Evolutionary conservation across 2,888 invertebrate species (phyloP), one percentile per base, ranked within the genome.

Genomic region (Drosophila borborema): DNA sequence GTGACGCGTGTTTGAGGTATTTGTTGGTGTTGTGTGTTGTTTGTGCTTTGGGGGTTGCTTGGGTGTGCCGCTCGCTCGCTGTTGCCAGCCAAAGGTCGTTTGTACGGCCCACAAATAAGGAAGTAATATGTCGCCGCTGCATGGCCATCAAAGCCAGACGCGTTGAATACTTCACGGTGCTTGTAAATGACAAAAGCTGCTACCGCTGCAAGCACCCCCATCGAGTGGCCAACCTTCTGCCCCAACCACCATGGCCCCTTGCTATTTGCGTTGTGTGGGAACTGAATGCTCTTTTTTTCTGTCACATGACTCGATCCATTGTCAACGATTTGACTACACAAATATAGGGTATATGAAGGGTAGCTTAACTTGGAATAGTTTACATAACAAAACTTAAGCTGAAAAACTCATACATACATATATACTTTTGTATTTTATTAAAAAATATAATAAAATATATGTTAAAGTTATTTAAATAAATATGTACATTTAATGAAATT

Each of bases 81-180:
- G 61, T 31, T 51, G 63, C 36, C 53, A 69, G 69, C 69, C 61
- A 90, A 86, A 85, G 84, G 83, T 90, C 70, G 80, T 61, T 14
- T 70, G 70, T 64, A 64, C 65, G 66, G 82, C 81, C 90, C 86
- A 89, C 90, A 91, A 91, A 90, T 86, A 88, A 91, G 90, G 90
- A 90, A 90, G 91, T 91, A 90, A 90, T 90, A 91, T 90, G 90
- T 91, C 90, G 90, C 63, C 72, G 74, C 70, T 81, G 71, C 66
- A 67, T 64, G 84, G 81, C 80, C 80, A 90, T 90, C 90, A 88
- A 80, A 78, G 63, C 72, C 91, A 91, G 91, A 90, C 81, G 51
- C 73, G 66, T 60, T 68, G 65, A 71, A 75, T 71, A 80, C 74
- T 69, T 68, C 77, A 61, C 46, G 72, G 74, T 45, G 49, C 63